Evolutionary conservation across 2,888 invertebrate species (phyloP), one percentile per base, ranked within the genome.

Genomic region (Lasioglossum oenotherae): DNA sequence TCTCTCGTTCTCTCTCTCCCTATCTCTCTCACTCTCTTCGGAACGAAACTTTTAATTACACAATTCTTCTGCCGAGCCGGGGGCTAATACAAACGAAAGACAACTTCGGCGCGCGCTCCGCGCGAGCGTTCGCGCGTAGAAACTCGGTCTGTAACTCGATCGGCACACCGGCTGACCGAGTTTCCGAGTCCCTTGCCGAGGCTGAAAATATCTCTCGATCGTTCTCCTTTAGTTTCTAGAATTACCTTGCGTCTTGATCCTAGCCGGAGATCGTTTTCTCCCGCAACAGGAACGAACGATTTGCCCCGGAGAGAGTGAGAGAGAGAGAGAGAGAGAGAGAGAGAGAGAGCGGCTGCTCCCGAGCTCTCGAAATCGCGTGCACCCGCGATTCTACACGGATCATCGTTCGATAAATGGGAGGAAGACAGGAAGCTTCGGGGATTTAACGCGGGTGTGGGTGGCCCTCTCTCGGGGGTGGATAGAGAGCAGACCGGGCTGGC

Each of bases 381-480:
- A 31, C 72, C n/a, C 64, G 35, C 49, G 74, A 49, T 23, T 38
- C 49, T 78, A 31, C 83, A 57, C 71, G 72, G 75, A 80, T 88
- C 85, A 82, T 85, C 79, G 88, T 82, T 89, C 86, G 84, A 85
- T 89, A 87, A 73, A 80, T 72, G 49, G 49, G 49, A 57, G 38
- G 60, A 82, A 78, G 86, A 57, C 74, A 78, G 78, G 81, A 80
- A 76, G 72, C 38, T 35, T 31, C 31, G 31, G 31, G 64, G 19
- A 31, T 16, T n/a, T 57, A 57, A n/a, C 57, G 12, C 10, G 57
- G n/a, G 12, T n/a, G 64, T 31, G 64, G 64, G 64, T 31, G 64
- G 64, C 57, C 57, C n/a, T 12, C 57, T 64, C 35, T 19, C 64
- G 44, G 49, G 49, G 23, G 38, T 72, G 72, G 19, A 80, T 46